phyloP scores from a whole-genome alignment of 1,140 invertebrate species.

The Aricia agestis region DNA sequence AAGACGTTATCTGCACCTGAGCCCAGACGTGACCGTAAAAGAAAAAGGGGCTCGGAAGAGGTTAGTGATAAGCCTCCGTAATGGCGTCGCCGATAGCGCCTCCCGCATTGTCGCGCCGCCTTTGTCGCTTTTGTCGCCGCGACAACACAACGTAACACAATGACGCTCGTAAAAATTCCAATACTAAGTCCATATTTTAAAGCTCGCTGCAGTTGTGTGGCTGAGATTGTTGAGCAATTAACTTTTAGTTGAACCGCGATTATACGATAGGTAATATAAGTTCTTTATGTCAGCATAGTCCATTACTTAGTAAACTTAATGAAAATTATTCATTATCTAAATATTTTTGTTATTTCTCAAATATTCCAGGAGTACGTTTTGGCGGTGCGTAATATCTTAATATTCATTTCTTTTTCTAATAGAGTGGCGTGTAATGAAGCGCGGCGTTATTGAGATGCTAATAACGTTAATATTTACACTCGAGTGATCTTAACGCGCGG shows the following conservation, averaged over 20 bases:
- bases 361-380: not conserved
- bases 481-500: constrained; percentile 48
- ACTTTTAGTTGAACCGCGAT: not conserved
- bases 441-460: constrained; percentile 59
- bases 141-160: constrained; percentile 60
- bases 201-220: not conserved
- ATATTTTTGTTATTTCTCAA: no score
- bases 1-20: constrained; percentile 52
- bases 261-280: no score
- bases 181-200: constrained; percentile 10
- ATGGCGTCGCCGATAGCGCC: constrained; percentile 71
- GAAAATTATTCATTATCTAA: no score
- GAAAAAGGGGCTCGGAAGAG: constrained; percentile 70
- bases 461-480: constrained; percentile 54
- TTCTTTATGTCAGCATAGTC: no score
- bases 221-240: not conserved
- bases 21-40: constrained; percentile 71
- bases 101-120: constrained; percentile 69
- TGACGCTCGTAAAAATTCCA: constrained; percentile 21
- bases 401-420: constrained; percentile 22
- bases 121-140: constrained; percentile 46
- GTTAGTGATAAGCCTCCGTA: constrained; percentile 71
- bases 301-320: no score
- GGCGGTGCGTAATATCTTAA: not conserved
- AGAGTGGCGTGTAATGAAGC: constrained; percentile 30